Percentiles rank a stretch among this genome's conserved stretches.
phyloP scores from a whole-genome alignment of 2,113 vertebrate genomes.

The Garra rufa region DNA sequence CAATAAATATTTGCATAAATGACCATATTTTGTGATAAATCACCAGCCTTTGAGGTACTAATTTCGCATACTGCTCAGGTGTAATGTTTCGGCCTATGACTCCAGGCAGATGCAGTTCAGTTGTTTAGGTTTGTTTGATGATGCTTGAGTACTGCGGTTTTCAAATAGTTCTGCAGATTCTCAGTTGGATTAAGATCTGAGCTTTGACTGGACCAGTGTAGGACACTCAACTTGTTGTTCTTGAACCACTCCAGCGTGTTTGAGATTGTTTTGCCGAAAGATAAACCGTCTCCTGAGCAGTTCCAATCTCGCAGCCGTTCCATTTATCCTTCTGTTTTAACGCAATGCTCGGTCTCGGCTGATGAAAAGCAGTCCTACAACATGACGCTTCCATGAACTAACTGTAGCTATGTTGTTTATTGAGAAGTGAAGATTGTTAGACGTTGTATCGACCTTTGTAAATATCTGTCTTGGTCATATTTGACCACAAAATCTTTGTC shows the following conservation, averaged over 20 bases:
- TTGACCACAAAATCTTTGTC: neutral
- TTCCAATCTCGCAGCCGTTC: neutral
- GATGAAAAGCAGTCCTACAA: neutral
- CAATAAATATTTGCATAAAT: neutral
- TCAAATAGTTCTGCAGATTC: neutral
- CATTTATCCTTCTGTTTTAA: conserved; percentile 8
- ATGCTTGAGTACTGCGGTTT: neutral
- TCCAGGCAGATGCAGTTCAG: neutral
- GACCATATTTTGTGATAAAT: neutral
- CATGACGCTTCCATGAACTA: neutral
- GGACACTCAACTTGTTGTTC: conserved; percentile 1
- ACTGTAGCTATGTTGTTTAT: neutral
- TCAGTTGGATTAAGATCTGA: conserved; percentile 4
- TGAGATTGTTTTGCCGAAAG: conserved; percentile 5
- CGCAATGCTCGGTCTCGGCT: neutral
- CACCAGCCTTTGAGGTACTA: neutral
- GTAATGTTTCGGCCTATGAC: neutral
- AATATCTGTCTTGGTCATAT: neutral
- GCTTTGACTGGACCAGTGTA: neutral
- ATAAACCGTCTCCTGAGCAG: neutral
- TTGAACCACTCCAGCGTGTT: neutral
- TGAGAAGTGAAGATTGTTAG: neutral
- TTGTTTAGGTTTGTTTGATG: conserved; percentile 3
- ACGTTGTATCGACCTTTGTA: neutral
- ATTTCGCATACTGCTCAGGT: neutral